Evolutionary conservation across 2,888 invertebrate genomes (phyloP), one percentile per base, ranked within the genome.

Genomic region (Philonicus albiceps): DNA sequence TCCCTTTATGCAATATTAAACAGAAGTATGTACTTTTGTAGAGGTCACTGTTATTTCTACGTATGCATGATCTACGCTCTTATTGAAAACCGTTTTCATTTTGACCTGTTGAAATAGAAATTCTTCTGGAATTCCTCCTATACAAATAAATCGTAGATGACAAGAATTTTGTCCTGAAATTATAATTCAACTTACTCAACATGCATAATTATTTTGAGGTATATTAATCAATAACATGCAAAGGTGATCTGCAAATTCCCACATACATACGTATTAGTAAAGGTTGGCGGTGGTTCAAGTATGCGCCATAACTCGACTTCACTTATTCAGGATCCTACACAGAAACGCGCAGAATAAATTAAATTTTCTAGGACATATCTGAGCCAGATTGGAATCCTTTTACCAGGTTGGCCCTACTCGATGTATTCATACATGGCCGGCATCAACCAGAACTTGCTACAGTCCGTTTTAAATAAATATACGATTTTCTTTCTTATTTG

Each of bases 391-490:
- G 19, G 34, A 78, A 78, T 49, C 30, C 78, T 49, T 78, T 53
- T 78, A 27, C 78, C 16, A 30, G 31, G 4, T 43, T 78, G 1
- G 43, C 8, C 78, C 53, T 8, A 40, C 22, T 22, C 19, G 22
- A 13, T 34, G 19, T 76, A n/a, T 22, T 37, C 43, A 22, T 78
- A 7, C 53, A 78, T 27, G 19, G 13, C 2, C 78, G 16, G 49
- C 5, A 49, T 49, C n/a, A 78, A 40, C 43, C 49, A 27, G 30
- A 78, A 78, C 30, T 78, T 78, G 78, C 78, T 49, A 22, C 37
- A 27, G 78, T 49, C 49, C 78, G 49, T 78, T 78, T 78, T 78
- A 78, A 49, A 78, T 78, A 78, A 78, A 78, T 78, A 78, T 30
- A 49, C 13, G 34, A 53, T 49, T 78, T 78, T 78, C 43, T 49